phyloP scores from a whole-genome alignment of 2,113 vertebrate genomes.

The Syrrhaptes paradoxus region DNA sequence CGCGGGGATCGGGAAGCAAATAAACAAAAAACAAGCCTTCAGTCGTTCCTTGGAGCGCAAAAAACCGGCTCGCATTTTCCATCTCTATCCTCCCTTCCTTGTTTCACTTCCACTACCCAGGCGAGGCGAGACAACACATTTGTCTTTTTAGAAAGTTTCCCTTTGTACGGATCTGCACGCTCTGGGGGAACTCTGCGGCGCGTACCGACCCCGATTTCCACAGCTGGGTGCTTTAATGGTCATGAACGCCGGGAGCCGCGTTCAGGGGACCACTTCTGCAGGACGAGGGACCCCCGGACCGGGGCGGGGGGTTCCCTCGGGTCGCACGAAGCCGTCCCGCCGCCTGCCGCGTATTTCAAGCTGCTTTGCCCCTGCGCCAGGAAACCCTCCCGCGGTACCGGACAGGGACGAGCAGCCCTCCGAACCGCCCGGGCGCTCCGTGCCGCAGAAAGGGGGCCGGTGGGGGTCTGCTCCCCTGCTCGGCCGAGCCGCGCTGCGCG shows the following conservation, averaged over 20 bases:
- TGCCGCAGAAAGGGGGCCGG: no score
- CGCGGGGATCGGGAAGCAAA: background rate
- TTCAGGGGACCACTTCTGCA: accelerated
- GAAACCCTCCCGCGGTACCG: background rate
- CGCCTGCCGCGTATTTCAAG: no score
- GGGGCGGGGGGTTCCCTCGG: background rate
- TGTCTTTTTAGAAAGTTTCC: background rate
- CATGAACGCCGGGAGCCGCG: accelerated
- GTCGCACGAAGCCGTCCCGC: no score
- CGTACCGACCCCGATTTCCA: no score
- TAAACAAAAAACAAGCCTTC: background rate
- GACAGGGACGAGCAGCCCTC: background rate
- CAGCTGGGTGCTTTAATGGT: accelerated
- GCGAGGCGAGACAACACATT: background rate
- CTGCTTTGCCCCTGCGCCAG: background rate
- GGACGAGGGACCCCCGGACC: background rate
- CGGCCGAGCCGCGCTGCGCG: background rate
- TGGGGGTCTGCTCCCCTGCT: background rate
- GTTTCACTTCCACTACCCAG: background rate
- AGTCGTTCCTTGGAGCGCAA: background rate
- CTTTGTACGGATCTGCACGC: background rate
- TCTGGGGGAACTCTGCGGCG: no score
- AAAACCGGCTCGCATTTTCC: background rate
- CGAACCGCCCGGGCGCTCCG: background rate
- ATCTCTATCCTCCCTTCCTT: background rate